These are phyloP conservation scores for Pterobdella sp. DNA, from an alignment of 2,888 invertebrate genomes.

Conservation along the genomic window DNA sequence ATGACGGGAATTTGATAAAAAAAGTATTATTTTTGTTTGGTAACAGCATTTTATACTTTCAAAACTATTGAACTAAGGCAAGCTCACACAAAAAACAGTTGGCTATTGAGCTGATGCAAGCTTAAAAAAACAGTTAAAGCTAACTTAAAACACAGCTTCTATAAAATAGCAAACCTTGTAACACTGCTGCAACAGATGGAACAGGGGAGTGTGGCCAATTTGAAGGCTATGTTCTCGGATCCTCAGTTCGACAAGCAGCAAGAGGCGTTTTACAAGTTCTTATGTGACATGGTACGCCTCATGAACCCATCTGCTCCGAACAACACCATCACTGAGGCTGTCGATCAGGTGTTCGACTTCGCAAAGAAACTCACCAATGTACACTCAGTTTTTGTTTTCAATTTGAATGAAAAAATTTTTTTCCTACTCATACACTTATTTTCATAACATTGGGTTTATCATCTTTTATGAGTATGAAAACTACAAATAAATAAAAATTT, in stretches of 20 bases:
- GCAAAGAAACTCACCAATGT: background rate
- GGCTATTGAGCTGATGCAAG: too few species aligned
- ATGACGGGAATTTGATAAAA: background rate
- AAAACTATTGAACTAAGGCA: too few species aligned
- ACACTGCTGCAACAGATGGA: constrained; percentile 8
- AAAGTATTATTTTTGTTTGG: background rate
- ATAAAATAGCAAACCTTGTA: background rate
- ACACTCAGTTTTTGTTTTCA: too few species aligned
- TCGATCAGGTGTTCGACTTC: background rate
- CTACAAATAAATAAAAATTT: too few species aligned
- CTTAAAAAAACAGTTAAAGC: background rate
- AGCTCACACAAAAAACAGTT: too few species aligned
- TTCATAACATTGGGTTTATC: too few species aligned
- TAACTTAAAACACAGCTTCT: background rate
- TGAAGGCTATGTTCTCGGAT: background rate
- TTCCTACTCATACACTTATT: too few species aligned
- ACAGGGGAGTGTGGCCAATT: background rate
- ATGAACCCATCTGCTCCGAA: background rate
- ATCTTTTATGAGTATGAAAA: too few species aligned
- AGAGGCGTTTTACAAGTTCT: background rate
- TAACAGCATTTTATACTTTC: too few species aligned
- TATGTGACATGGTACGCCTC: background rate
- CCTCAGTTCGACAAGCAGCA: background rate
- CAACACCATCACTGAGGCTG: background rate
- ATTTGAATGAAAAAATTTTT: too few species aligned